Evolutionary conservation across 2,797 vertebrate genomes (phyloP), one percentile per base, ranked within the genome.

Genomic region (Aulostomus chinensis): DNA sequence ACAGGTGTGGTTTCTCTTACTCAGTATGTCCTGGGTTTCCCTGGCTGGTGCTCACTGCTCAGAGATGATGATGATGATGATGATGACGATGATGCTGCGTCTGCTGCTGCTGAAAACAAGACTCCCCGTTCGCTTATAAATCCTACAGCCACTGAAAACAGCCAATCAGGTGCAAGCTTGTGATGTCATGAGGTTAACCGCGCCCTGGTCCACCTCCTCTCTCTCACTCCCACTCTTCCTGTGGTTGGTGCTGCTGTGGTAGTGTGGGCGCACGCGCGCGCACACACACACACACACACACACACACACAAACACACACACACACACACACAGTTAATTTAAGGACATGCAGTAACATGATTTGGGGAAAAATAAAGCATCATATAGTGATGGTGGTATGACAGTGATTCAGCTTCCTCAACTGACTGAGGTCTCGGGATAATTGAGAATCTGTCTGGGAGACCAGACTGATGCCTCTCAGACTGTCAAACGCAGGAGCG

Each of bases 161-260:
- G 76, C 91, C 91, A 93, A 92, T 92, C 56, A 38, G 36, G 56
- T 20, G 1, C 0, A 18, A 57, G 73, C 36, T 18, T 54, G 77
- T 89, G 86, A 89, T 86, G 88, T 90, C 86, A 87, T 86, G 86
- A 82, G 82, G 87, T 89, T 90, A 90, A 91, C 88, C 88, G 13
- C 89, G 52, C 59, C 46, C 20, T 77, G 84, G 85, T 87, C 85
- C 88, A 86, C 77, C 85, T 89, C 84, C 86, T 41, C 69, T 76
- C 78, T 66, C 50, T 67, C 84, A 81, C 89, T 88, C 89, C 91
- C 91, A 91, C 90, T 88, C 91, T 90, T 93, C 87, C 90, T 91
- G 91, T 90, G 90, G 88, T 86, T 55, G 49, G 26, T 79, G 73
- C 54, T n/a, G n/a, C n/a, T 76, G 79, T 63, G 76, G 80, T 51